Percentiles rank a stretch among this genome's conserved stretches.
These are phyloP conservation scores for Oryzias javanicus DNA, from an alignment of 2,113 vertebrate genomes.

Conservation along the genomic window DNA sequence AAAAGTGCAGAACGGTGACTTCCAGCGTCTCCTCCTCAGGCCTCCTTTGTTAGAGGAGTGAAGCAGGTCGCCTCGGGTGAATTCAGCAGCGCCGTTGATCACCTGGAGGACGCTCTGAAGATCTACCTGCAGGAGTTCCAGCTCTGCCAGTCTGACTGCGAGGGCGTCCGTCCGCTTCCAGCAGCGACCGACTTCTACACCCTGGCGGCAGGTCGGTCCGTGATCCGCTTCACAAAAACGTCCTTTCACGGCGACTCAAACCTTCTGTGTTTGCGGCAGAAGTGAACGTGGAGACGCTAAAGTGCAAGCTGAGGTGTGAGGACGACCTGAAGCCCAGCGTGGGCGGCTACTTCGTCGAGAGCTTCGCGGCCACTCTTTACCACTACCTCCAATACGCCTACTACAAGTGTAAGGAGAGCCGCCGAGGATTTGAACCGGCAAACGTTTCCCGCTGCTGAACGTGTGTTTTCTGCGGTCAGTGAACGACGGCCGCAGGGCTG, in stretches of 20 bases:
- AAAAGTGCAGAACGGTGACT: neutral
- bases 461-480: constrained; percentile 62
- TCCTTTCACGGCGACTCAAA: neutral
- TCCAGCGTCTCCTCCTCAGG: constrained; percentile 51
- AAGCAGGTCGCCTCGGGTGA: constrained; percentile 81
- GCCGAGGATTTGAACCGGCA: neutral
- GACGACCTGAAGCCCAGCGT: constrained; percentile 82
- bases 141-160: constrained; percentile 80
- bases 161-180: constrained; percentile 75
- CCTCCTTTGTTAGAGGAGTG: constrained; percentile 81
- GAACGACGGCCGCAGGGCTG: constrained; percentile 80
- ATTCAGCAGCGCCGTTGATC: constrained; percentile 73
- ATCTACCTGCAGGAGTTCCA: constrained; percentile 80
- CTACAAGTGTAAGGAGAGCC: constrained; percentile 82
- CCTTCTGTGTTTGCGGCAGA: constrained; percentile 65
- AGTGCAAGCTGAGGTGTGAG: constrained; percentile 85
- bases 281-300: constrained; percentile 77
- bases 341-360: constrained; percentile 87
- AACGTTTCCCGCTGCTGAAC: neutral
- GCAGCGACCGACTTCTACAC: constrained; percentile 83
- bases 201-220: constrained; percentile 83
- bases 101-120: constrained; percentile 82
- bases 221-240: neutral
- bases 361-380: constrained; percentile 88
- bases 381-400: constrained; percentile 91